A percentile compares a stretch with the other conserved stretches of the same genome.
Evolutionary conservation across 2,797 vertebrate genomes (phyloP).

Genomic region (Paratrypauchen microcephalus): DNA sequence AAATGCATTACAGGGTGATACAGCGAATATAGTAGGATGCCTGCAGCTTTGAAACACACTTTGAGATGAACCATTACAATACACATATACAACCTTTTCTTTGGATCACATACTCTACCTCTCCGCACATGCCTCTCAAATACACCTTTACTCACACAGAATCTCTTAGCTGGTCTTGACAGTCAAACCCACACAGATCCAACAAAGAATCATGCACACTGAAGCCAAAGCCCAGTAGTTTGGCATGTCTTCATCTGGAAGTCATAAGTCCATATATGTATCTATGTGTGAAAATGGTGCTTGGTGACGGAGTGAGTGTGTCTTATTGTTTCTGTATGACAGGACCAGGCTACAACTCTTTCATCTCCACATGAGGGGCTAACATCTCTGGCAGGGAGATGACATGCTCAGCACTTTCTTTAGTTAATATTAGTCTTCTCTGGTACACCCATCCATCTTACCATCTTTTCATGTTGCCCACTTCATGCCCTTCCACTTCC

Average conservation of each 20-base stretch:
- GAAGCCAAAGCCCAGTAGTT: conserved; percentile 61
- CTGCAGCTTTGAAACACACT: background rate
- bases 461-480: conserved; percentile 45
- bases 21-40: no score
- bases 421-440: conserved; percentile 20
- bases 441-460: conserved; percentile 28
- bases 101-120: background rate
- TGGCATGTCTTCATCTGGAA: conserved; percentile 63
- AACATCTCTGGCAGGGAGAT: conserved; percentile 47
- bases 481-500: conserved; percentile 20
- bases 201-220: conserved; percentile 51
- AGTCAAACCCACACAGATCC: conserved; percentile 43
- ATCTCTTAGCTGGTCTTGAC: conserved; percentile 60
- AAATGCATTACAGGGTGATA: background rate
- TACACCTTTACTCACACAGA: conserved; percentile 47
- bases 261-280: conserved; percentile 42
- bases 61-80: background rate
- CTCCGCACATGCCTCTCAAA: conserved; percentile 26
- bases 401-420: conserved; percentile 35
- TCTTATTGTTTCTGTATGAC: conserved; percentile 28
- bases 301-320: conserved; percentile 29
- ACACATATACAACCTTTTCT: conserved; percentile 14
- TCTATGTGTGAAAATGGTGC: conserved; percentile 52
- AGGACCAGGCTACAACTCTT: conserved; percentile 43
- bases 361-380: conserved; percentile 48